Evolutionary conservation across 2,113 vertebrate species (phyloP).

Genomic region (Rattus rattus): DNA sequence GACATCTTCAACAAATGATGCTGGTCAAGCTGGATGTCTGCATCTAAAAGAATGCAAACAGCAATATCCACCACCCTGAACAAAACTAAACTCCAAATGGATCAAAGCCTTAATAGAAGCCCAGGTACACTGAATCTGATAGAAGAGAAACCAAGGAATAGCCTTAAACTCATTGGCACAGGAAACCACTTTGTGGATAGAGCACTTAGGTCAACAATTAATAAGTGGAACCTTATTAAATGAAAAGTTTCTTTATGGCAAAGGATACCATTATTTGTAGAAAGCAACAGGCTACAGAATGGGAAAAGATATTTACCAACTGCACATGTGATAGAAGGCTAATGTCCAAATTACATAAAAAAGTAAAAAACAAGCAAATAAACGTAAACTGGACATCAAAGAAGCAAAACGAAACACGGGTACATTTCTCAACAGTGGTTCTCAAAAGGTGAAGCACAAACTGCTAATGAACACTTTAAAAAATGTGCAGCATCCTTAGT

Average conservation of each 20-base stretch:
- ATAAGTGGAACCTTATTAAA: background rate
- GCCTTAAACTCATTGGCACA: background rate
- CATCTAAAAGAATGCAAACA: background rate
- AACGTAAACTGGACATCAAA: background rate
- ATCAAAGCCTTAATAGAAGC: background rate
- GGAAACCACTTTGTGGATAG: background rate
- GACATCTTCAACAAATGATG: background rate
- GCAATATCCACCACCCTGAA: background rate
- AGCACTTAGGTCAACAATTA: background rate
- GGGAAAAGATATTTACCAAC: background rate
- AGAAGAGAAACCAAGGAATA: background rate
- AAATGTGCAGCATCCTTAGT: background rate
- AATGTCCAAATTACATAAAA: background rate
- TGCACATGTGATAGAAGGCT: background rate
- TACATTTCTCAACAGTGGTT: background rate
- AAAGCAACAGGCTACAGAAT: background rate
- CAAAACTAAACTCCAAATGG: background rate
- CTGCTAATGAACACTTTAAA: too few relatives aligned
- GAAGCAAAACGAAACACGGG: background rate
- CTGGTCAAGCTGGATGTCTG: background rate
- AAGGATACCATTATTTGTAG: background rate
- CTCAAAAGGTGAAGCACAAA: background rate
- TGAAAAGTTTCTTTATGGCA: background rate
- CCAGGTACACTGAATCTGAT: background rate
- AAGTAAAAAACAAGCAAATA: background rate